phyloP scores from a whole-genome alignment of 2,797 vertebrate genomes.

The Manis crassicaudata region DNA sequence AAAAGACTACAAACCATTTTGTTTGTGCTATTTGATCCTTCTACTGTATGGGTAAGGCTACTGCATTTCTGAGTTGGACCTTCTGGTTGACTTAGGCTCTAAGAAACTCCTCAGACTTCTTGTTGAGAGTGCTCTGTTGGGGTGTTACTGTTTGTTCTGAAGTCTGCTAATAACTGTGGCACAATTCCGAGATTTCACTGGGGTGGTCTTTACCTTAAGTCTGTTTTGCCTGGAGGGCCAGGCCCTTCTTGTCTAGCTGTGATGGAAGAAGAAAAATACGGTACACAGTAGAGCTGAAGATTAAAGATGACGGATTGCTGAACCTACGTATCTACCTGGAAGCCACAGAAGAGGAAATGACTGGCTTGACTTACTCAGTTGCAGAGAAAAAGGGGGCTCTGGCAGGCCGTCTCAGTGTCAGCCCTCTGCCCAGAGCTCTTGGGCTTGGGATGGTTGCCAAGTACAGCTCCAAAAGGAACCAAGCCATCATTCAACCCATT shows the following conservation, averaged over 20 bases:
- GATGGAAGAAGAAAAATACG: not conserved
- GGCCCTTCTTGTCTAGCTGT: not conserved
- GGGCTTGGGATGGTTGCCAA: not conserved
- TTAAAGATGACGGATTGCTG: not conserved
- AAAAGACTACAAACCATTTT: not conserved
- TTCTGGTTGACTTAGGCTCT: not conserved
- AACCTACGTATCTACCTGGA: not conserved
- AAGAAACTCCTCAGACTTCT: not conserved
- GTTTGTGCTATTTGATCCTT: not conserved
- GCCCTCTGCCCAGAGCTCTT: not conserved
- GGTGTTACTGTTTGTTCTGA: not conserved
- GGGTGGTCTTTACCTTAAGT: not conserved
- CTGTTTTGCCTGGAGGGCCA: not conserved
- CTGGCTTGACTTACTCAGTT: not conserved
- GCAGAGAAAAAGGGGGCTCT: not conserved
- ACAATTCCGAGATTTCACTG: not conserved
- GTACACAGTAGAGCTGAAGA: not conserved
- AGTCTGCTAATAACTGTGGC: not conserved
- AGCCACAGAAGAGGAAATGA: not conserved
- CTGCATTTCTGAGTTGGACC: not conserved
- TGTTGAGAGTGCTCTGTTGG: not conserved
- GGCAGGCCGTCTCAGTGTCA: not conserved
- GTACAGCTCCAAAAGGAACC: not conserved
- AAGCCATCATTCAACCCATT: not conserved
- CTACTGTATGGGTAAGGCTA: not conserved